Evolutionary conservation across 2,888 invertebrate species (phyloP), one percentile per base, ranked within the genome.

Genomic region (Venusia cambrica): DNA sequence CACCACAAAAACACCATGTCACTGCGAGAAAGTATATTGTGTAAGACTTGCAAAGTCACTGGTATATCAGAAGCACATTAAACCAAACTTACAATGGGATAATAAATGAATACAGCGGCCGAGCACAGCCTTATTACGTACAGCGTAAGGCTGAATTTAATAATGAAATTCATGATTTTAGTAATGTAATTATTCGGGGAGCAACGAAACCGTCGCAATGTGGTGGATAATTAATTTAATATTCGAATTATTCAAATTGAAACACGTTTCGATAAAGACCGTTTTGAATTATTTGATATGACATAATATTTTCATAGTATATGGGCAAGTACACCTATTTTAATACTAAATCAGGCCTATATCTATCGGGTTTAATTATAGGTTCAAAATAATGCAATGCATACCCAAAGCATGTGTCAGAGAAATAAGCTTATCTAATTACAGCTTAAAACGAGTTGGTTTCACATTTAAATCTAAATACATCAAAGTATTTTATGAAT

Each of bases 61-160:
- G 47, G 43, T 51, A 55, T 59, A 60, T 63, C 59, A 62, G 55
- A 46, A 53, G 46, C 52, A 54, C 55, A 59, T 63, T 61, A 61
- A 51, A 58, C 54, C 51, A 51, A 47, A 58, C 58, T 52, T 47
- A 61, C 56, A 58, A 61, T 54, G 40, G 54, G 38, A 50, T 53
- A 51, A 40, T 47, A 49, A 48, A 48, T 49, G 48, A 51, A 57
- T 48, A n/a, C n/a, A 45, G 44, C 27, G 4, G 17, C 17, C n/a
- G n/a, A 29, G 22, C 12, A 5, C 27, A 25, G 35, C 14, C 18
- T 25, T 42, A 39, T n/a, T 5, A 2, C 11, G 5, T 8, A 13
- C 2, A 1, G 2, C 4, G 27, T 42, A 28, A 39, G 27, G 46
- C 39, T 27, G 29, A 41, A 22, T 9, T 9, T 12, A 34, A 28